phyloP scores from a whole-genome alignment of 1,140 invertebrate species.

The Ganaspis sp. region DNA sequence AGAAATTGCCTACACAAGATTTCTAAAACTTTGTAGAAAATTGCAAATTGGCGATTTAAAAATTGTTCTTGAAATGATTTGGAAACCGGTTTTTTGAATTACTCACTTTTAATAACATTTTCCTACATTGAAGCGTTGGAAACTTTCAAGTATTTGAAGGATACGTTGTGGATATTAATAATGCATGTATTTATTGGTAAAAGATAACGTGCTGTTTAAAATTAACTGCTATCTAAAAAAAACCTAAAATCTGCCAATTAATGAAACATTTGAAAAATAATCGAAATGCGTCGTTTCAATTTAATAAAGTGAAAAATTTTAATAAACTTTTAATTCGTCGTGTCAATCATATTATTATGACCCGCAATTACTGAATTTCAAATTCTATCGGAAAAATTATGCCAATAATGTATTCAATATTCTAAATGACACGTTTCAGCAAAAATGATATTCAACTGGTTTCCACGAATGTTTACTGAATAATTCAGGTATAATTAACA shows the following conservation, averaged over 20 bases:
- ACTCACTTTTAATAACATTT: neutral
- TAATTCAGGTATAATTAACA: neutral
- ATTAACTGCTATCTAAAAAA: neutral
- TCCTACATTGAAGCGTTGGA: neutral
- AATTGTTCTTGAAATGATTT: neutral
- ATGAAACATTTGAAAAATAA: neutral
- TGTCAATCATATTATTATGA: neutral
- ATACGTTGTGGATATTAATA: neutral
- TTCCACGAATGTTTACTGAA: neutral
- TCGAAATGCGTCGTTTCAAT: neutral
- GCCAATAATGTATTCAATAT: neutral
- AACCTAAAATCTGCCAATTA: neutral
- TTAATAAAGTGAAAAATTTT: neutral
- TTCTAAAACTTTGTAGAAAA: too few species aligned
- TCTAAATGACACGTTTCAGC: conserved; percentile 2
- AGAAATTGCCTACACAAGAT: too few species aligned
- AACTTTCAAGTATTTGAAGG: neutral
- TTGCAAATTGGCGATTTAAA: too few species aligned
- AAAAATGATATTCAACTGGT: conserved; percentile 12
- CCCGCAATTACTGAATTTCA: neutral
- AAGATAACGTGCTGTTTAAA: neutral
- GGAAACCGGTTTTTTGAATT: conserved; percentile 5
- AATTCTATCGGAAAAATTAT: conserved; percentile 16
- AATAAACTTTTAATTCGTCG: neutral
- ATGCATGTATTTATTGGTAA: neutral